Conservation (phyloP, 2,113 vertebrate genomes). For the Thalassoma bifasciatum region DNA sequence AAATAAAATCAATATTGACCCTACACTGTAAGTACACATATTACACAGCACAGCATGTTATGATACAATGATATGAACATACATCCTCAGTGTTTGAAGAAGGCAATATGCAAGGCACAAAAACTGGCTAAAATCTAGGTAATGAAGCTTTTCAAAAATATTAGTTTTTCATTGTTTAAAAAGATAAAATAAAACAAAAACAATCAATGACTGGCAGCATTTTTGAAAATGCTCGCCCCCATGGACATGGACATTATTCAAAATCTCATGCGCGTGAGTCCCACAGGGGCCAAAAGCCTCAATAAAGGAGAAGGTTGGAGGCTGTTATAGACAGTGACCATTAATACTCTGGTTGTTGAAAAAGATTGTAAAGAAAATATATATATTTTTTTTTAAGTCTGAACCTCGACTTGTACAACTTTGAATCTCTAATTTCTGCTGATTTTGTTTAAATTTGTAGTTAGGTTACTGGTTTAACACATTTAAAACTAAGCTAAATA, state of each 20-base stretch:
- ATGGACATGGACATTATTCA: constrained; percentile 10
- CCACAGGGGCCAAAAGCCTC: constrained; percentile 24
- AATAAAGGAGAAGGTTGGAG: background rate
- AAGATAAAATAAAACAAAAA: constrained; percentile 19
- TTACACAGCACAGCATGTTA: constrained; percentile 29
- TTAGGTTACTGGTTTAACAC: too few species aligned
- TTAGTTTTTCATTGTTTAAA: constrained; percentile 22
- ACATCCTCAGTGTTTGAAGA: constrained; percentile 56
- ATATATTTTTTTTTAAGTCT: background rate
- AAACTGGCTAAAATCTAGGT: constrained; percentile 39
- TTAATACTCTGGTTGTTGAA: background rate
- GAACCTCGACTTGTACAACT: too few species aligned
- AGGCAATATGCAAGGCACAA: constrained; percentile 71
- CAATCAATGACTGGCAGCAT: constrained; percentile 30
- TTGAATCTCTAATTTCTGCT: too few species aligned
- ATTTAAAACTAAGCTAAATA: background rate
- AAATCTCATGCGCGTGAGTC: constrained; percentile 5
- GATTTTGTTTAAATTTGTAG: too few species aligned
- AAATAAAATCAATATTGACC: constrained; percentile 60
- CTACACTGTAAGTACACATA: constrained; percentile 26
- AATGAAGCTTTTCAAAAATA: constrained; percentile 46
- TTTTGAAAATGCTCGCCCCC: constrained; percentile 24
- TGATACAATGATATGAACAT: constrained; percentile 46
- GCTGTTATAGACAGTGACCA: background rate
- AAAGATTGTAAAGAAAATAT: constrained; percentile 1